Evolutionary conservation across 2,113 vertebrate species (phyloP).

Genomic region (Propithecus coquereli): DNA sequence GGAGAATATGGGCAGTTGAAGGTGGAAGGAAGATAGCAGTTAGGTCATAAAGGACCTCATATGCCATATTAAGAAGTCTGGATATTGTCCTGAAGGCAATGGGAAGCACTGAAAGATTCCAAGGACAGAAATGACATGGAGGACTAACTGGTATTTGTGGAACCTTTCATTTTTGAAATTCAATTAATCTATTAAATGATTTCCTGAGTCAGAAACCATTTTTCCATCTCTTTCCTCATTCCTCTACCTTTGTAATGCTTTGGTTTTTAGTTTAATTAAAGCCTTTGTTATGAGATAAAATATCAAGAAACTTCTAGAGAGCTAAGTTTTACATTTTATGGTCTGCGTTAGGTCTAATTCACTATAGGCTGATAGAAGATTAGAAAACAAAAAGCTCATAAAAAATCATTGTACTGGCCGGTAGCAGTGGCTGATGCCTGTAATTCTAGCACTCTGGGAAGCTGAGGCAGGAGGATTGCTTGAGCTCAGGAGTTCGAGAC

Average conservation of each 20-base stretch:
- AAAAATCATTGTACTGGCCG: not conserved
- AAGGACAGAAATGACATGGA: not conserved
- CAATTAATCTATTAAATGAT: not conserved
- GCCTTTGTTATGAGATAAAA: not conserved
- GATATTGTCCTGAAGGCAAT: not conserved
- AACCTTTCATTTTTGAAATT: not conserved
- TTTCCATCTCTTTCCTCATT: not conserved
- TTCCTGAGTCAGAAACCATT: not conserved
- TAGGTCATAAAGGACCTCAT: not conserved
- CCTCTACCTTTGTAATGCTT: not conserved
- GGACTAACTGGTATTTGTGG: not conserved
- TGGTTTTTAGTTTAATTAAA: constrained; percentile 11
- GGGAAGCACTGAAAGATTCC: not conserved
- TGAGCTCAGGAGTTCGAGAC: too few species aligned
- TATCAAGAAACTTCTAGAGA: not conserved
- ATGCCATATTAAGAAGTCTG: not conserved
- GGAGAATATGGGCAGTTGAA: not conserved
- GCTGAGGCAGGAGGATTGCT: too few species aligned
- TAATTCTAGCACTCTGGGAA: too few species aligned
- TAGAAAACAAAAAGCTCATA: not conserved
- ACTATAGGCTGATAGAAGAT: not conserved
- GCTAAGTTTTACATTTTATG: not conserved
- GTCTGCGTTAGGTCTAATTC: not conserved
- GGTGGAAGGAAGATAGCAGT: not conserved
- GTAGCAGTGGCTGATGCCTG: too few species aligned